phyloP scores from a whole-genome alignment of 1,140 invertebrate species.

The Anadara kagoshimensis region DNA sequence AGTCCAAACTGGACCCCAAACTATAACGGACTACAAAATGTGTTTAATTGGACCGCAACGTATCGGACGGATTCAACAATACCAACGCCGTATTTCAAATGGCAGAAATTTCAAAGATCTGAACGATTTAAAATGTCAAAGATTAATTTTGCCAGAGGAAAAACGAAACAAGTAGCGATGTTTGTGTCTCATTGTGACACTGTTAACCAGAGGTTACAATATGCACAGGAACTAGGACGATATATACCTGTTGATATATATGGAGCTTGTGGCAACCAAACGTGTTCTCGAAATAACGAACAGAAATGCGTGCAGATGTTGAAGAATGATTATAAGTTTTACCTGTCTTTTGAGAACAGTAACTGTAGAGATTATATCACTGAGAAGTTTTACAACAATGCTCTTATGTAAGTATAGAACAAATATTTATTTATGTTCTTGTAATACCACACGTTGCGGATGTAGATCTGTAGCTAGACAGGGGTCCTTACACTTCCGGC shows the following conservation, averaged over 20 bases:
- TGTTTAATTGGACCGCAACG: slow-evolving; percentile 91
- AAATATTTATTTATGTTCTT: too few relatives aligned
- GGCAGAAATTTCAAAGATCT: slow-evolving; percentile 13
- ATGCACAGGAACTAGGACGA: slow-evolving; percentile 43
- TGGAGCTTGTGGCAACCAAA: slow-evolving; percentile 85
- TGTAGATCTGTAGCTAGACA: too few relatives aligned
- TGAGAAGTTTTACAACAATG: slow-evolving; percentile 75
- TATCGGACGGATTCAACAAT: slow-evolving; percentile 94
- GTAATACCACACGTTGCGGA: too few relatives aligned
- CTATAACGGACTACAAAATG: neutral
- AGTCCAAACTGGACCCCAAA: neutral
- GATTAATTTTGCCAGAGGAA: slow-evolving; percentile 50
- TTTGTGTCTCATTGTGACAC: slow-evolving; percentile 98
- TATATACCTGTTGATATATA: slow-evolving; percentile 93
- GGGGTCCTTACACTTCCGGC: too few relatives aligned
- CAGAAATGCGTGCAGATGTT: slow-evolving; percentile 90
- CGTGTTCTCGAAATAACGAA: slow-evolving; percentile 64
- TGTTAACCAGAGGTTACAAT: slow-evolving; percentile 75
- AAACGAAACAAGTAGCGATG: slow-evolving; percentile 84
- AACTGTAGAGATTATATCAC: slow-evolving; percentile 75
- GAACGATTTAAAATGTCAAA: neutral
- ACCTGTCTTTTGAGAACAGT: slow-evolving; percentile 86
- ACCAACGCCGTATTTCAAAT: slow-evolving; percentile 92
- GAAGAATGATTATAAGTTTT: slow-evolving; percentile 95
- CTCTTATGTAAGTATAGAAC: slow-evolving; percentile 72